These are phyloP conservation scores for Neoscelio sp. DNA, from an alignment of 2,888 invertebrate genomes.

Conservation along the genomic window DNA sequence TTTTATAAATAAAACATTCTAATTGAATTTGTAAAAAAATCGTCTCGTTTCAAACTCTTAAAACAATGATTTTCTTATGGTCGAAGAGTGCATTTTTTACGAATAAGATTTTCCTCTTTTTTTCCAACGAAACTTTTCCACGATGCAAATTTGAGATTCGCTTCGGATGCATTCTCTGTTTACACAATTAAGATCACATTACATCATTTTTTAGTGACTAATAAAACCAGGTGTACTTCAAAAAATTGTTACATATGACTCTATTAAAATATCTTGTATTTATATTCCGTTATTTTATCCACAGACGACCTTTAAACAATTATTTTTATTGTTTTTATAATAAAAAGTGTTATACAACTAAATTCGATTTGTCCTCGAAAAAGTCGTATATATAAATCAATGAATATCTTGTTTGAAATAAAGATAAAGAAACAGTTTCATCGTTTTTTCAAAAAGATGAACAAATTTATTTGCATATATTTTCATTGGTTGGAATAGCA, in stretches of 20 bases:
- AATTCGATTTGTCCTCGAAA: no score
- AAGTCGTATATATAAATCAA: no score
- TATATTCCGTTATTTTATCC: slow-evolving; percentile 9
- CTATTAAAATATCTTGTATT: slow-evolving; percentile 4
- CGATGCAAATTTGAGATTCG: slow-evolving; percentile 5
- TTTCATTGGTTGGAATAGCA: not conserved
- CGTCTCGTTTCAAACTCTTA: no score
- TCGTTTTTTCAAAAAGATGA: no score
- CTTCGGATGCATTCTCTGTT: not conserved
- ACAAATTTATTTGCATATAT: not conserved
- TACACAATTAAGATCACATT: not conserved
- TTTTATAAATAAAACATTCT: no score
- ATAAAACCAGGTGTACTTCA: not conserved
- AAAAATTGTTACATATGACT: slow-evolving; percentile 2
- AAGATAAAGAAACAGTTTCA: no score
- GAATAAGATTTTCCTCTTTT: no score
- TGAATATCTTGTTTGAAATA: no score
- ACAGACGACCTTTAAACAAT: slow-evolving; percentile 16
- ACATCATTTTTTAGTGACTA: not conserved
- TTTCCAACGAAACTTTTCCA: no score
- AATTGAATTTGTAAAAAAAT: no score
- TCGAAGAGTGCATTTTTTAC: not conserved
- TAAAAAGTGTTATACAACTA: no score
- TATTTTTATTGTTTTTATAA: slow-evolving; percentile 28
- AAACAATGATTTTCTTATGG: no score